A percentile compares a stretch with the other conserved stretches of the same genome.
phyloP scores from a whole-genome alignment of 1,140 invertebrate species.

The Wiebesia pumilae region DNA sequence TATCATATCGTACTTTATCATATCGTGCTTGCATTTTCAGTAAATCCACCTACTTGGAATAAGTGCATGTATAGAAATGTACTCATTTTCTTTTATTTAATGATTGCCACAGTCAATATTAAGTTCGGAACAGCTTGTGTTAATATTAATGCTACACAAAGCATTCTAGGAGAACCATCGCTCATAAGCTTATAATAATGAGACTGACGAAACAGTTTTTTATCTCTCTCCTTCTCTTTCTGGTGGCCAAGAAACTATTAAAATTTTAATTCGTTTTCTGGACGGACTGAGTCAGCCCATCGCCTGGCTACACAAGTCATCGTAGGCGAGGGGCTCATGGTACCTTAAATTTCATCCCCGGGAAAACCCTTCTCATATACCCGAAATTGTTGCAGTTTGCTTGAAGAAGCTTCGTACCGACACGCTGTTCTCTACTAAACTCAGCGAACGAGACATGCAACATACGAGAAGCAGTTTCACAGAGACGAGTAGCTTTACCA shows the following conservation, averaged over 20 bases:
- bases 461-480: no score
- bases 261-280: constrained; percentile 12
- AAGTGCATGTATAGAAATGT: no score
- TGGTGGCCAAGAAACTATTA: not conserved
- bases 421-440: not conserved
- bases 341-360: not conserved
- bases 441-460: not conserved
- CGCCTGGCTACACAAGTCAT: not conserved
- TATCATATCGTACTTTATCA: no score
- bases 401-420: not conserved
- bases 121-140: not conserved
- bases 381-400: not conserved
- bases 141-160: not conserved
- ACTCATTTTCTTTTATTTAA: not conserved
- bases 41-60: no score
- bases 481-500: no score
- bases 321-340: not conserved
- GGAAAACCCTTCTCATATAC: not conserved
- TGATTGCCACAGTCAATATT: not conserved
- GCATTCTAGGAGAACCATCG: not conserved
- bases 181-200: not conserved
- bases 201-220: not conserved
- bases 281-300: not conserved
- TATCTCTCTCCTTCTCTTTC: not conserved
- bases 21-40: no score